A percentile compares a stretch with the other conserved stretches of the same genome.
phyloP scores from a whole-genome alignment of 2,888 invertebrate species.

The Gymnocheta viridis region DNA sequence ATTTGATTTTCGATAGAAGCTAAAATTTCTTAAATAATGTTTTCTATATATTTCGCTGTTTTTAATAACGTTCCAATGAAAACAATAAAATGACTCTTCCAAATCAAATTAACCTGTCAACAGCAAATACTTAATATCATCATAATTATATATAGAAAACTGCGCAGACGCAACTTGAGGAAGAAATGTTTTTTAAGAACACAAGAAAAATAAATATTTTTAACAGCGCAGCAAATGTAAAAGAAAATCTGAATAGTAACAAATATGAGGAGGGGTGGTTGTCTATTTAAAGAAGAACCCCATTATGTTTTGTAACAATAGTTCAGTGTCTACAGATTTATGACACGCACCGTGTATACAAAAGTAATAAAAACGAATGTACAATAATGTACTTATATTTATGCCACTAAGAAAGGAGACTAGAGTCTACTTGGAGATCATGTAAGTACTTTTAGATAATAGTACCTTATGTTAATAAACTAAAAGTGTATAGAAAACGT shows the following conservation, averaged over 20 bases:
- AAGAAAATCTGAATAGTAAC: not conserved
- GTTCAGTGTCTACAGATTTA: slow-evolving; percentile 70
- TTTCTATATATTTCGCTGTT: slow-evolving; percentile 8
- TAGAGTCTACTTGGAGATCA: not conserved
- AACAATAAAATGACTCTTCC: slow-evolving; percentile 45
- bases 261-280: not conserved
- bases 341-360: slow-evolving; percentile 51
- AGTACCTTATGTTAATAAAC: not conserved
- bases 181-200: not conserved
- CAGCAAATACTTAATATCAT: slow-evolving; percentile 74
- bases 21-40: no score
- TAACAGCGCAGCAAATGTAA: not conserved
- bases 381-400: slow-evolving; percentile 11
- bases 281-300: slow-evolving; percentile 6
- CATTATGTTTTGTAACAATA: slow-evolving; percentile 14
- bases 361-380: slow-evolving; percentile 48
- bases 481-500: not conserved
- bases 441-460: not conserved
- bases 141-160: slow-evolving; percentile 13
- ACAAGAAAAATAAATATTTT: slow-evolving; percentile 13
- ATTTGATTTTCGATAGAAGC: no score
- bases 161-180: slow-evolving; percentile 55
- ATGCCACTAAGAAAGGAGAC: slow-evolving; percentile 9
- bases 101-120: slow-evolving; percentile 76
- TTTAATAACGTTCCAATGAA: slow-evolving; percentile 39